Evolutionary conservation across 2,888 invertebrate genomes (phyloP).

Genomic region (Drosophila stalkeri): DNA sequence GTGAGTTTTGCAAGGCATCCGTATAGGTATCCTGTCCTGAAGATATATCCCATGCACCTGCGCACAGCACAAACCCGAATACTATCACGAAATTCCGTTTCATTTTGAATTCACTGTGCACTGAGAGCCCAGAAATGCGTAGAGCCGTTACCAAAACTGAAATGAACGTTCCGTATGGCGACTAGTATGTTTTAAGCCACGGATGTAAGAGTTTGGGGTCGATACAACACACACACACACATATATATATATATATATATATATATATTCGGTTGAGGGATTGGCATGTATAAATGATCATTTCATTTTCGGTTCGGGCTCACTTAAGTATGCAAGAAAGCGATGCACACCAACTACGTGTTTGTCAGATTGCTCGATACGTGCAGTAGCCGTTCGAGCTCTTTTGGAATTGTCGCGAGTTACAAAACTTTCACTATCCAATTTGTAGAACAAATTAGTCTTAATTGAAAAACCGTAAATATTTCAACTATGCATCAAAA

Average conservation of each 20-base stretch:
- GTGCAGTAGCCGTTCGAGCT: constrained; percentile 40
- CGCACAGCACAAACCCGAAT: constrained; percentile 7
- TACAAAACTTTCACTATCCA: constrained; percentile 60
- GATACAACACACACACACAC: constrained; percentile 2
- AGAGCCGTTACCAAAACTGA: constrained; percentile 34
- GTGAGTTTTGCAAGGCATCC: constrained; percentile 79
- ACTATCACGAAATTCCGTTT: constrained; percentile 15
- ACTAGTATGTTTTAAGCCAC: constrained; percentile 34
- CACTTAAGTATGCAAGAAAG: constrained; percentile 58
- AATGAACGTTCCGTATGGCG: constrained; percentile 39
- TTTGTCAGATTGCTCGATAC: constrained; percentile 41
- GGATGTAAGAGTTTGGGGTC: constrained; percentile 19
- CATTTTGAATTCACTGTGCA: constrained; percentile 33
- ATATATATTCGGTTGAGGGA: constrained; percentile 9
- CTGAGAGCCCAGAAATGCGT: constrained; percentile 18
- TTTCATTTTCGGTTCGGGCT: constrained; percentile 8
- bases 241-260: constrained; percentile 11
- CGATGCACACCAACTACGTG: constrained; percentile 45
- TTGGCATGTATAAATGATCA: constrained; percentile 13
- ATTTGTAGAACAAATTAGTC: constrained; percentile 22
- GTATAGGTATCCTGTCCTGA: constrained; percentile 77
- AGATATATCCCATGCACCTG: constrained; percentile 26
- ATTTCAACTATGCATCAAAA: background rate
- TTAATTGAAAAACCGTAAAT: constrained; percentile 2
- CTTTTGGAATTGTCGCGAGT: constrained; percentile 35